phyloP scores from a whole-genome alignment of 2,888 invertebrate species.

The Helicoverpa assulta region DNA sequence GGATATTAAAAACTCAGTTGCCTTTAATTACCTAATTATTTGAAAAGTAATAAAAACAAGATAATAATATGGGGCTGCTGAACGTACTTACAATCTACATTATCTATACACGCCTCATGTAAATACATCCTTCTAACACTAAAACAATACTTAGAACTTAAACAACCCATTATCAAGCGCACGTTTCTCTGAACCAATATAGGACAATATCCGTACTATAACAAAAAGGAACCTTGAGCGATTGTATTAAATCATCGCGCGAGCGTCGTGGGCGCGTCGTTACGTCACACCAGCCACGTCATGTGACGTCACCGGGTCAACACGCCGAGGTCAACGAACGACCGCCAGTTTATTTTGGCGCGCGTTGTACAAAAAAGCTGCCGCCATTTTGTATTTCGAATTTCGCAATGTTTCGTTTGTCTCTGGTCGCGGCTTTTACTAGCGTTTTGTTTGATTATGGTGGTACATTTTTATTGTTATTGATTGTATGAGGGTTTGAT shows the following conservation, averaged over 20 bases:
- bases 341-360: conserved; percentile 87
- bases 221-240: conserved; percentile 78
- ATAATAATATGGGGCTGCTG: no score
- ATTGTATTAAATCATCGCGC: conserved; percentile 74
- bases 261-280: conserved; percentile 66
- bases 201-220: conserved; percentile 67
- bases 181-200: conserved; percentile 59
- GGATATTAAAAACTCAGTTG: no score
- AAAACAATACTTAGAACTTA: conserved; percentile 47
- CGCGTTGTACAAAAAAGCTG: conserved; percentile 74
- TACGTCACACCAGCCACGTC: conserved; percentile 80
- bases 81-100: no score
- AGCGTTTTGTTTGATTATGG: conserved; percentile 57
- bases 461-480: conserved; percentile 63
- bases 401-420: conserved; percentile 64
- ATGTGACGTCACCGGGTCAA: conserved; percentile 78
- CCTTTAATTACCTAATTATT: no score
- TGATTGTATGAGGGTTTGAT: conserved; percentile 44
- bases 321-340: conserved; percentile 85
- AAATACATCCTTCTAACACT: conserved; percentile 28
- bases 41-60: no score
- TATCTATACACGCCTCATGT: background rate
- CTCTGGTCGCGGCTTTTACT: conserved; percentile 49
- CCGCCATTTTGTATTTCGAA: conserved; percentile 78
- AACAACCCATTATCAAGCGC: conserved; percentile 34